These are phyloP conservation scores for Dallia pectoralis DNA, from an alignment of 2,797 vertebrate genomes.

Conservation along the genomic window DNA sequence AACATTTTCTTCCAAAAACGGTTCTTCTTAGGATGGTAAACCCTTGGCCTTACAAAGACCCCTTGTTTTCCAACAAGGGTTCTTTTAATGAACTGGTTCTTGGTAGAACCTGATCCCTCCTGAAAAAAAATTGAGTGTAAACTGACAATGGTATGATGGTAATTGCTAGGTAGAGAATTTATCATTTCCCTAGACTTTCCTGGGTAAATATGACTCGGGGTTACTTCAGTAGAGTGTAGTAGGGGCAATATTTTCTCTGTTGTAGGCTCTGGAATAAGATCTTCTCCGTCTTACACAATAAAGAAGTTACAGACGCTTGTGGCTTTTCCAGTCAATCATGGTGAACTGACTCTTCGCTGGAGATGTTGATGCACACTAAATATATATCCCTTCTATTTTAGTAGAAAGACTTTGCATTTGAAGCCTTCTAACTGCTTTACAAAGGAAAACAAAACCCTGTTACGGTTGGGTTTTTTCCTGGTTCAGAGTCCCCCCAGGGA, in stretches of 20 bases:
- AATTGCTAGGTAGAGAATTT: constrained; percentile 12
- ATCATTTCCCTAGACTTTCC: not conserved
- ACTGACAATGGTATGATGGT: constrained; percentile 25
- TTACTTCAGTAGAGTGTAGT: not conserved
- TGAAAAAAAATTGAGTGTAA: not conserved
- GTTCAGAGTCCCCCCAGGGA: constrained; percentile 66
- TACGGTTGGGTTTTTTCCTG: constrained; percentile 57
- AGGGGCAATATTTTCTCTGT: constrained; percentile 8
- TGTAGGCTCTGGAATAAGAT: constrained; percentile 36
- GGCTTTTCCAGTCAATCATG: constrained; percentile 65
- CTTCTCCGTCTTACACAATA: constrained; percentile 53
- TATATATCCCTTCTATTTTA: constrained; percentile 62
- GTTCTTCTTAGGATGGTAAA: too few relatives aligned
- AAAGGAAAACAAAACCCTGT: constrained; percentile 58
- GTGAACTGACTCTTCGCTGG: constrained; percentile 55
- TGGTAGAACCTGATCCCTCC: too few relatives aligned
- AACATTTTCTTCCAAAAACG: too few relatives aligned
- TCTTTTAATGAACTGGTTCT: too few relatives aligned
- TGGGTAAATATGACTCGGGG: not conserved
- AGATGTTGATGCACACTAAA: constrained; percentile 69
- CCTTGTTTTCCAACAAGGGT: too few relatives aligned
- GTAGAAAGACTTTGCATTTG: constrained; percentile 63
- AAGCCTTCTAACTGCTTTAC: constrained; percentile 57
- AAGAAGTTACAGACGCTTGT: constrained; percentile 60
- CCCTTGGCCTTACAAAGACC: too few relatives aligned